These are phyloP conservation scores for Apodemia duryi DNA, from an alignment of 2,888 invertebrate species.

Conservation along the genomic window DNA sequence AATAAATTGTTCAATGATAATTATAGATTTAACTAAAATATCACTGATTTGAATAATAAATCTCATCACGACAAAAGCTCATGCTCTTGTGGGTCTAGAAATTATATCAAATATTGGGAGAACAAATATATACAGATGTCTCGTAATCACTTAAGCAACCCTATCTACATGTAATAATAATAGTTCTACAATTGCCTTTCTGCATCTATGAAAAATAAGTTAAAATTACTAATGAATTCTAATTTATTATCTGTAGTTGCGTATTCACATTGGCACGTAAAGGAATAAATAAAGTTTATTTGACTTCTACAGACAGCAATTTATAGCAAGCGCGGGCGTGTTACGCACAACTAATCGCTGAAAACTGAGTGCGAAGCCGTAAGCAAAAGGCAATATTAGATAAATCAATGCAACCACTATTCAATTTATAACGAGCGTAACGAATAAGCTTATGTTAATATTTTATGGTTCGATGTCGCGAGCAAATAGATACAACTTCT, in stretches of 20 bases:
- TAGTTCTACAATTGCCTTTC: too few relatives aligned
- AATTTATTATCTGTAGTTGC: neutral
- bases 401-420: slow-evolving; percentile 7
- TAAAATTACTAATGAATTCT: neutral
- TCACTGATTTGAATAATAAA: too few relatives aligned
- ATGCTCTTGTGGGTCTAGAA: too few relatives aligned
- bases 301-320: neutral
- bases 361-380: slow-evolving; percentile 7
- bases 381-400: slow-evolving; percentile 8
- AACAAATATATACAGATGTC: too few relatives aligned
- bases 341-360: slow-evolving; percentile 12
- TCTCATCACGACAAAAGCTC: too few relatives aligned
- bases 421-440: slow-evolving; percentile 17
- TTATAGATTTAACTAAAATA: too few relatives aligned
- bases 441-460: slow-evolving; percentile 17
- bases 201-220: neutral
- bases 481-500: slow-evolving; percentile 18
- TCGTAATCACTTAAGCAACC: too few relatives aligned
- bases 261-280: neutral
- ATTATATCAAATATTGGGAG: too few relatives aligned
- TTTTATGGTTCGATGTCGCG: slow-evolving; percentile 20
- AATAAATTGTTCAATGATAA: too few relatives aligned
- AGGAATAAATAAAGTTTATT: slow-evolving; percentile 10
- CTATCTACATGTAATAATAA: too few relatives aligned
- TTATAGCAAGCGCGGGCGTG: neutral